phyloP scores from a whole-genome alignment of 2,888 invertebrate species.

The Exephanes ischioxanthus region DNA sequence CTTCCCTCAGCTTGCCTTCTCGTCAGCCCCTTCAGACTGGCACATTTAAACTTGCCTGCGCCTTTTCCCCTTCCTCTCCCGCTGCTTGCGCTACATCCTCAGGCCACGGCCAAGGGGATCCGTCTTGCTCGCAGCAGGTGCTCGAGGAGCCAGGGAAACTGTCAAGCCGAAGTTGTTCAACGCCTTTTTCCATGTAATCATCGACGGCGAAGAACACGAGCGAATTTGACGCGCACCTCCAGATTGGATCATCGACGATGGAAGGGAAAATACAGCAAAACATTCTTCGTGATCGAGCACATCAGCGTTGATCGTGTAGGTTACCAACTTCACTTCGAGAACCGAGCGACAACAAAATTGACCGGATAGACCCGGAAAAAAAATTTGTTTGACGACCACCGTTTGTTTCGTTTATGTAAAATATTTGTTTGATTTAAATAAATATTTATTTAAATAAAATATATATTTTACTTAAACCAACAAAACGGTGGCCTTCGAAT shows the following conservation, averaged over 20 bases:
- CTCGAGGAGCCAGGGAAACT: conserved; percentile 45
- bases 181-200: conserved; percentile 11
- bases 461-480: too few species aligned
- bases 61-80: neutral
- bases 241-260: conserved; percentile 21
- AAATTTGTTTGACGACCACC: too few species aligned
- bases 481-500: too few species aligned
- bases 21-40: neutral
- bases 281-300: neutral
- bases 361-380: neutral
- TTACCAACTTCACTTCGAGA: neutral
- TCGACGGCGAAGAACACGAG: conserved; percentile 28
- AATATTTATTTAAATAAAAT: too few species aligned
- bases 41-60: neutral
- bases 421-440: too few species aligned
- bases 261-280: neutral
- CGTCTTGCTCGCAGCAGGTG: conserved; percentile 55
- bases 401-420: too few species aligned
- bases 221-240: conserved; percentile 39
- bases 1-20: conserved; percentile 30
- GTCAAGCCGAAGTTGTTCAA: conserved; percentile 28
- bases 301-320: neutral
- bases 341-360: neutral
- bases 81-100: neutral
- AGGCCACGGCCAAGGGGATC: conserved; percentile 15